phyloP scores from a whole-genome alignment of 2,888 invertebrate species.

The Tachina fera region DNA sequence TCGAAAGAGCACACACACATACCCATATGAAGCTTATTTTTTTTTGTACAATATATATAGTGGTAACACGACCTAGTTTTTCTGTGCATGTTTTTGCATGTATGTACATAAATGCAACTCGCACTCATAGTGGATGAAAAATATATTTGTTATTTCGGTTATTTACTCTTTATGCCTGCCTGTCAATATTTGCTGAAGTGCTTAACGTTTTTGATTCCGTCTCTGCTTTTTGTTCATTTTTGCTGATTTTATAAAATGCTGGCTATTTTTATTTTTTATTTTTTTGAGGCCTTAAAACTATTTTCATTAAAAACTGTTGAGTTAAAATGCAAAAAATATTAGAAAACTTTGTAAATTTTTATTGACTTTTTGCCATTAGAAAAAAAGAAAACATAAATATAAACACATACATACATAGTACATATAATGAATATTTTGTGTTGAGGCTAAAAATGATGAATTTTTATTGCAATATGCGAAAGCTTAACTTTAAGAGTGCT shows the following conservation, averaged over 20 bases:
- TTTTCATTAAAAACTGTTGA: slow-evolving; percentile 67
- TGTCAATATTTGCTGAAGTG: slow-evolving; percentile 82
- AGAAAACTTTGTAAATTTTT: slow-evolving; percentile 71
- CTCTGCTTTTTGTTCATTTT: slow-evolving; percentile 28
- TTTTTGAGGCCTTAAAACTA: slow-evolving; percentile 65
- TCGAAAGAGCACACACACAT: slow-evolving; percentile 6
- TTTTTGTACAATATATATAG: slow-evolving; percentile 31
- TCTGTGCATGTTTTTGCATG: neutral
- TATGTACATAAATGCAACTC: slow-evolving; percentile 31
- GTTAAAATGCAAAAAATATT: slow-evolving; percentile 54
- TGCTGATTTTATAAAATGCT: slow-evolving; percentile 50
- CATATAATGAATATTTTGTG: slow-evolving; percentile 57
- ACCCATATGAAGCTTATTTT: neutral
- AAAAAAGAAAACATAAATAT: neutral
- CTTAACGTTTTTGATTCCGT: slow-evolving; percentile 73
- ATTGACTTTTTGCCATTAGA: slow-evolving; percentile 72
- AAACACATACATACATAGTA: neutral
- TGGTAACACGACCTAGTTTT: slow-evolving; percentile 67
- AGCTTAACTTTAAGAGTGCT: slow-evolving; percentile 47
- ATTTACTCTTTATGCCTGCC: too few relatives aligned
- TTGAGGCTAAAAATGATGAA: slow-evolving; percentile 28
- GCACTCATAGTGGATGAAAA: slow-evolving; percentile 22
- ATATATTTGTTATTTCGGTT: too few relatives aligned
- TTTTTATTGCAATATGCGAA: slow-evolving; percentile 57
- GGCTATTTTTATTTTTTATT: slow-evolving; percentile 26